These are phyloP conservation scores for Drepanosiphum platanoidis DNA, from an alignment of 2,888 invertebrate species.

Conservation along the genomic window DNA sequence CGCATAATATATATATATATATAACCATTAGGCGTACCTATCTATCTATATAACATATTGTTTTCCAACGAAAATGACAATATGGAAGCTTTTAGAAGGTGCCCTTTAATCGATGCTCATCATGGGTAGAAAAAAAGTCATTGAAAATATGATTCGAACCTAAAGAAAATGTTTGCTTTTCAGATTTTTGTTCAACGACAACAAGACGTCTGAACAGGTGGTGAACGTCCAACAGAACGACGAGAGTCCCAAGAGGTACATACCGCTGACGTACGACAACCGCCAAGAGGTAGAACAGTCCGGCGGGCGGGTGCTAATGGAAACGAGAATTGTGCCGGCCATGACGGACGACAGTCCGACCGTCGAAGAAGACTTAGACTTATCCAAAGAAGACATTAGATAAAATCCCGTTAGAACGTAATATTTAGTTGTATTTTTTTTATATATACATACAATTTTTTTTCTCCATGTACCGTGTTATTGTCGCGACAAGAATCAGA, in stretches of 20 bases:
- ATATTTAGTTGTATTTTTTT: not conserved
- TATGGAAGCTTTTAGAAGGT: too few species aligned
- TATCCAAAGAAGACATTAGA: slow-evolving; percentile 54
- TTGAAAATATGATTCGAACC: too few species aligned
- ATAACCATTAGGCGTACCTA: too few species aligned
- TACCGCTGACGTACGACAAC: slow-evolving; percentile 20
- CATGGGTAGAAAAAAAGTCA: too few species aligned
- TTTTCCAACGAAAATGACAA: too few species aligned
- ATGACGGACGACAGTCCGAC: slow-evolving; percentile 58
- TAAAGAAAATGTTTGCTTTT: too few species aligned
- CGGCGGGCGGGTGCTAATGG: not conserved
- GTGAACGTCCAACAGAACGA: slow-evolving; percentile 53
- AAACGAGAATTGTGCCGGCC: slow-evolving; percentile 36
- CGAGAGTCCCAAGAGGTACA: slow-evolving; percentile 38
- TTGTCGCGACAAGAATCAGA: not conserved
- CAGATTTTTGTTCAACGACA: slow-evolving; percentile 57
- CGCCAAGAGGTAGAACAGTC: not conserved
- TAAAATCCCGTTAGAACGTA: slow-evolving; percentile 14
- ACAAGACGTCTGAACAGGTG: slow-evolving; percentile 41
- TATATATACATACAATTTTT: not conserved
- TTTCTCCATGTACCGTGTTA: not conserved
- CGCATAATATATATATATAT: too few species aligned
- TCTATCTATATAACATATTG: too few species aligned
- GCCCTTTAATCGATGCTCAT: too few species aligned
- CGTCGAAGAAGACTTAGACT: slow-evolving; percentile 46